Conservation (phyloP, 2,797 vertebrate species). For the Hyperoplus lanceolatus region DNA sequence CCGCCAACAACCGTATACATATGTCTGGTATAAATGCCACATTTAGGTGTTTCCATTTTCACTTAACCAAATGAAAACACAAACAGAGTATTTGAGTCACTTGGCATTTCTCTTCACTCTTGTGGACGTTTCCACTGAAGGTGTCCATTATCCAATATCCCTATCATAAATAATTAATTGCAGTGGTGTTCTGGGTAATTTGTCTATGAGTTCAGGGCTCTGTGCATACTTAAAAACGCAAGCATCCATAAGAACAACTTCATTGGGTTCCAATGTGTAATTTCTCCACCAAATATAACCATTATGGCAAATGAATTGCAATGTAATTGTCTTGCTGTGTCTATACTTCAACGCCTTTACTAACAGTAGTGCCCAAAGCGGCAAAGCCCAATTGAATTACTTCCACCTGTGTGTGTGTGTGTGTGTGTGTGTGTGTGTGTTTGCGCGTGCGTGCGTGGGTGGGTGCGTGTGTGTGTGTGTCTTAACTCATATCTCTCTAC, state of each 20-base stretch:
- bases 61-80: slow-evolving; percentile 23
- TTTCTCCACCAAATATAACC: slow-evolving; percentile 69
- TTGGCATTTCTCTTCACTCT: slow-evolving; percentile 36
- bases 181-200: slow-evolving; percentile 64
- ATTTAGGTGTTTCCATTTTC: neutral
- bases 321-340: slow-evolving; percentile 75
- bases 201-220: slow-evolving; percentile 63
- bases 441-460: too few species aligned
- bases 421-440: too few species aligned
- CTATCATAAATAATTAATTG: slow-evolving; percentile 65
- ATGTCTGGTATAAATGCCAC: neutral
- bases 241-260: slow-evolving; percentile 73
- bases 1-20: neutral
- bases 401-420: neutral
- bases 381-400: slow-evolving; percentile 62
- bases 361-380: slow-evolving; percentile 65
- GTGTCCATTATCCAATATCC: slow-evolving; percentile 48
- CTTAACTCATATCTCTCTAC: slow-evolving; percentile 8
- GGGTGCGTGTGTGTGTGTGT: neutral
- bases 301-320: slow-evolving; percentile 73
- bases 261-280: slow-evolving; percentile 77
- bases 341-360: slow-evolving; percentile 65
- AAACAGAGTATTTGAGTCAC: neutral
- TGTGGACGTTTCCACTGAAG: slow-evolving; percentile 41
- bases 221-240: slow-evolving; percentile 58